Evolutionary conservation across 1,140 invertebrate genomes (phyloP), one percentile per base, ranked within the genome.

Genomic region (Scaptomyza graminum): DNA sequence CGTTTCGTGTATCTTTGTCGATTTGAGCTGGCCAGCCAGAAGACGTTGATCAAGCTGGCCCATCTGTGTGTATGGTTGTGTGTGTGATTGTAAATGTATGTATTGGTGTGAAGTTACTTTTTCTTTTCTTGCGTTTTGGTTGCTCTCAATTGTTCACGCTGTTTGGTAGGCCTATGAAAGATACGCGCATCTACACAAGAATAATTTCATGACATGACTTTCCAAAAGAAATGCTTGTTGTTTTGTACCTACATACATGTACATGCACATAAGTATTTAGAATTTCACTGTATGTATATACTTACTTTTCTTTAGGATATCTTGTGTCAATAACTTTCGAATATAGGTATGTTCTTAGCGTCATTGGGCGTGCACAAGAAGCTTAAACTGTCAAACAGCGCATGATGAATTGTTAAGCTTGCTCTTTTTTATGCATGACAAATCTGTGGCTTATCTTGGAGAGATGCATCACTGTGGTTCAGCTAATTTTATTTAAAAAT

Each of bases 1-100:
- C 76, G 74, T 85, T 90, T 82, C 72, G 62, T 79, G 70, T 90
- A 87, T 82, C 79, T 87, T 85, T 85, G 87, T 85, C 81, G 82
- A 83, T 85, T 80, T 80, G 8, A 34, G 49, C 68, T 75, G 69
- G 74, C 56, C 69, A 57, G 41, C 55, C 18, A 49, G n/a, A 70
- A 74, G 56, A 72, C 66, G 39, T 39, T 65, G 72, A 54, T 74
- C 63, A 63, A 51, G 49, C 18, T 61, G 47, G 47, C 57, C 3
- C 46, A 5, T 18, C 15, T 55, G 25, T 56, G 22, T 51, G 41
- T 37, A 28, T 43, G 50, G 37, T 37, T 57, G 28, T 57, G 37
- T 59, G 31, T 64, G 44, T 54, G 28, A 60, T n/a, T 50, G 55
- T 44, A 22, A 22, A 13, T 56, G 34, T 55, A 5, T 67, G 56